These are phyloP conservation scores for Volucella inanis DNA, from an alignment of 2,888 invertebrate genomes.

Conservation along the genomic window DNA sequence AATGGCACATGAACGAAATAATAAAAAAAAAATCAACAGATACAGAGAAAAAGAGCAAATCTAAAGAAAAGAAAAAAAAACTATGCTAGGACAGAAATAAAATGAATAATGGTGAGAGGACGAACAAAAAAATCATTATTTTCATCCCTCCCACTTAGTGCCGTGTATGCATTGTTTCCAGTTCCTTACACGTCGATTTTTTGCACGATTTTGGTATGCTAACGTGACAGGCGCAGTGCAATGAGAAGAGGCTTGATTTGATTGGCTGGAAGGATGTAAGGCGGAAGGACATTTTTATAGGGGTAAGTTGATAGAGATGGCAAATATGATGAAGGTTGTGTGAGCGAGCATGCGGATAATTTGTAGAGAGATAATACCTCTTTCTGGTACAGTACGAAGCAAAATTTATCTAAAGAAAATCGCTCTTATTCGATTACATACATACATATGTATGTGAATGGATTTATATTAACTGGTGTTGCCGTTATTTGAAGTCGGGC, in stretches of 20 bases:
- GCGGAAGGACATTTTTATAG: conserved; percentile 54
- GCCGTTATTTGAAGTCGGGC: too few species aligned
- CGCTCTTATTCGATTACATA: too few species aligned
- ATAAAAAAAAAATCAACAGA: conserved; percentile 12
- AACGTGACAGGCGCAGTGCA: conserved; percentile 54
- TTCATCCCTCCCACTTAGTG: conserved; percentile 70
- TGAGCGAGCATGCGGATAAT: not conserved
- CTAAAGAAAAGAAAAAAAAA: conserved; percentile 1
- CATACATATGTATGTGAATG: too few species aligned
- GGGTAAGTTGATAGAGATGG: conserved; percentile 38
- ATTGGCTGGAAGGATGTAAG: conserved; percentile 54
- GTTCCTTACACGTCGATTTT: conserved; percentile 38
- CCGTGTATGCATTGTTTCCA: conserved; percentile 56
- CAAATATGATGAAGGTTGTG: not conserved
- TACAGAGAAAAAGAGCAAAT: not conserved
- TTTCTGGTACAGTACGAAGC: conserved; percentile 47
- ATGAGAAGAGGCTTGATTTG: conserved; percentile 22
- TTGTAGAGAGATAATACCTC: not conserved
- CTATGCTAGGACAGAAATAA: conserved; percentile 39
- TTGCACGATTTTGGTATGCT: conserved; percentile 26
- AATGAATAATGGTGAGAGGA: conserved; percentile 39
- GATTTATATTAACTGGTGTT: too few species aligned
- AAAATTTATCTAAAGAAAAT: conserved; percentile 1
- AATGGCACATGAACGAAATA: conserved; percentile 66
- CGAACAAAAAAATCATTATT: conserved; percentile 63